phyloP scores from a whole-genome alignment of 1,140 invertebrate species.

The Drosophila erecta region DNA sequence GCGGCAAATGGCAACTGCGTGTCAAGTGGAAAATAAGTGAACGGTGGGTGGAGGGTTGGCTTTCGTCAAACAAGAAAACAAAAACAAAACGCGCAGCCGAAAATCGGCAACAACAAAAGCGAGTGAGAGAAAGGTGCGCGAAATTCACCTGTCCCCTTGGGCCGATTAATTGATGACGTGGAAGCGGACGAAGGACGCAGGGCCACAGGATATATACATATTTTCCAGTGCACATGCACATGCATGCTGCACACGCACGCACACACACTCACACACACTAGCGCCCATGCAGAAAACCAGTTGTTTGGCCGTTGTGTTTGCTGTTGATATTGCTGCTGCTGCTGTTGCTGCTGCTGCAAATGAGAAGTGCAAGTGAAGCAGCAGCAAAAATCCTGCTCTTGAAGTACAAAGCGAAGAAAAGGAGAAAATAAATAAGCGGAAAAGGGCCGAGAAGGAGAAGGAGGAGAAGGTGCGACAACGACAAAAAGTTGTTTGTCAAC shows the following conservation, averaged over 20 bases:
- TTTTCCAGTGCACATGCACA: slow-evolving; percentile 64
- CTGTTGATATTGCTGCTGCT: slow-evolving; percentile 5
- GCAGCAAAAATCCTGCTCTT: slow-evolving; percentile 52
- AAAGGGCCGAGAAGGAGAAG: slow-evolving; percentile 25
- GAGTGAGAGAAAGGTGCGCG: slow-evolving; percentile 22
- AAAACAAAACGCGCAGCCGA: slow-evolving; percentile 9
- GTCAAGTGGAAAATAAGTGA: slow-evolving; percentile 29
- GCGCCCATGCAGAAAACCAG: slow-evolving; percentile 39
- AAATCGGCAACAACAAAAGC: slow-evolving; percentile 14
- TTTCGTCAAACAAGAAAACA: background rate
- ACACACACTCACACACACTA: slow-evolving; percentile 14
- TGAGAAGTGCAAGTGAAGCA: slow-evolving; percentile 44
- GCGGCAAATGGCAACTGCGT: slow-evolving; percentile 24
- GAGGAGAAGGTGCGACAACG: slow-evolving; percentile 47
- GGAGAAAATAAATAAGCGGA: slow-evolving; percentile 34
- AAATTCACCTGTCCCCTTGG: slow-evolving; percentile 61
- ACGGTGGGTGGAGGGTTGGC: slow-evolving; percentile 27
- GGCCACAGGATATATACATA: slow-evolving; percentile 37
- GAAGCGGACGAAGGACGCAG: slow-evolving; percentile 47
- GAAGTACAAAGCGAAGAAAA: slow-evolving; percentile 39
- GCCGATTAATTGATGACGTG: slow-evolving; percentile 68
- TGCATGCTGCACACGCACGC: slow-evolving; percentile 29
- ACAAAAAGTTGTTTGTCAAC: slow-evolving; percentile 85
- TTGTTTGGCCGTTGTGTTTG: slow-evolving; percentile 30
- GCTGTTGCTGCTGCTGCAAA: slow-evolving; percentile 35